These are phyloP conservation scores for Thaumatotibia leucotreta DNA, from an alignment of 1,140 invertebrate species.

Conservation along the genomic window DNA sequence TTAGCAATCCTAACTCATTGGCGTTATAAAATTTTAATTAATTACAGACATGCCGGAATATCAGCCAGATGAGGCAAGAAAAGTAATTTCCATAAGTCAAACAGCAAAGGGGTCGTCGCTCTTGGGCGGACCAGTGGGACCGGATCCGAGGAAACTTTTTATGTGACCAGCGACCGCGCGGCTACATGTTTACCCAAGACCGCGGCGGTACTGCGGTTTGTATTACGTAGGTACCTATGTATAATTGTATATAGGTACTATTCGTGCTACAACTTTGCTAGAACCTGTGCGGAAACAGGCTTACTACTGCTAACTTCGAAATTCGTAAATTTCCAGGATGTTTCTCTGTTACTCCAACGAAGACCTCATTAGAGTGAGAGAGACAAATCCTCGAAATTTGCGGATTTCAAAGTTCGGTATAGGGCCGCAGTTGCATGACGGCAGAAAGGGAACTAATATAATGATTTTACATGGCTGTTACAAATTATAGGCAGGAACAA, in stretches of 20 bases:
- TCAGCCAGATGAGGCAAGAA: slow-evolving; percentile 49
- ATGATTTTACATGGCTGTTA: too few relatives aligned
- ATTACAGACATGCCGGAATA: slow-evolving; percentile 31
- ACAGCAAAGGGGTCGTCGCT: slow-evolving; percentile 65
- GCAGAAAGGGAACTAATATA: too few relatives aligned
- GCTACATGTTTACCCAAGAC: slow-evolving; percentile 64
- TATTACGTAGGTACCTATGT: neutral
- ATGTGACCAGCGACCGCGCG: slow-evolving; percentile 53
- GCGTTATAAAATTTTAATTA: slow-evolving; percentile 22
- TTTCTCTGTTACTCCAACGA: too few relatives aligned
- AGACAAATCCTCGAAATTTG: too few relatives aligned
- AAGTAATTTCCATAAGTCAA: slow-evolving; percentile 72
- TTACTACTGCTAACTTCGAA: too few relatives aligned
- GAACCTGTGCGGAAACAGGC: too few relatives aligned
- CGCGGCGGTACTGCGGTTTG: slow-evolving; percentile 30
- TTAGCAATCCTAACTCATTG: neutral
- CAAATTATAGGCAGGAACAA: too few relatives aligned
- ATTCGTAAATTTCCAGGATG: too few relatives aligned
- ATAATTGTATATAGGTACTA: neutral
- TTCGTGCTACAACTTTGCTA: neutral
- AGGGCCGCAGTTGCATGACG: too few relatives aligned
- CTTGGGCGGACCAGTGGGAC: slow-evolving; percentile 63
- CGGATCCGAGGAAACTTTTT: slow-evolving; percentile 68
- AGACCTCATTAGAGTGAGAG: too few relatives aligned
- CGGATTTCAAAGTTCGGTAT: too few relatives aligned